Evolutionary conservation across 1,140 invertebrate species (phyloP).

Genomic region (Drosophila tropicalis): DNA sequence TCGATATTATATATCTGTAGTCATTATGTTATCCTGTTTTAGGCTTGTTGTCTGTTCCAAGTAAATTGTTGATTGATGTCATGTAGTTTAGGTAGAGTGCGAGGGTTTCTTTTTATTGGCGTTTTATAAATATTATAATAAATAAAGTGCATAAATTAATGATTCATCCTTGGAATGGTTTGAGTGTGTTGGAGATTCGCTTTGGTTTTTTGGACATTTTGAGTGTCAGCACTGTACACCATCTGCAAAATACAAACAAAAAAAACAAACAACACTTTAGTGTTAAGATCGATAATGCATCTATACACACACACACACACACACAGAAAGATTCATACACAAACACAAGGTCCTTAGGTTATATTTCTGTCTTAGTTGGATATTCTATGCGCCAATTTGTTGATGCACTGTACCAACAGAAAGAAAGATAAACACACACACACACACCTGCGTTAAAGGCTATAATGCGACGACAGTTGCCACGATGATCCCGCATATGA

Average conservation of each 20-base stretch:
- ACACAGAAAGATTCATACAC: too few relatives aligned
- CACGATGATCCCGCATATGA: slow-evolving; percentile 77
- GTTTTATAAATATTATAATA: slow-evolving; percentile 16
- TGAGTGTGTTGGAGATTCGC: slow-evolving; percentile 63
- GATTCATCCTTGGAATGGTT: slow-evolving; percentile 20
- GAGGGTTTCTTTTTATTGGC: slow-evolving; percentile 2
- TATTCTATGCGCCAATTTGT: neutral
- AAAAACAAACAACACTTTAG: slow-evolving; percentile 4
- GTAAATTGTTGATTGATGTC: too few relatives aligned
- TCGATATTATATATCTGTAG: too few relatives aligned
- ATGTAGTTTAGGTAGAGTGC: neutral
- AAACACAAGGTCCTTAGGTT: too few relatives aligned
- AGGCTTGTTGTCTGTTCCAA: too few relatives aligned
- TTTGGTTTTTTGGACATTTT: slow-evolving; percentile 16
- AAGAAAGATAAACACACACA: slow-evolving; percentile 10
- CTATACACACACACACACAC: neutral
- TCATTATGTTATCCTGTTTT: too few relatives aligned
- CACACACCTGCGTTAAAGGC: slow-evolving; percentile 66
- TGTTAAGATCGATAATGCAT: neutral
- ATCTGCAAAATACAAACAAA: slow-evolving; percentile 54
- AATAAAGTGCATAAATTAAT: slow-evolving; percentile 45
- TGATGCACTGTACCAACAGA: neutral
- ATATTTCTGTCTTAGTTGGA: neutral
- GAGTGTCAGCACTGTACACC: slow-evolving; percentile 58
- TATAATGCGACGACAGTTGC: slow-evolving; percentile 72